phyloP scores from a whole-genome alignment of 2,113 vertebrate genomes.

The Stictonetta naevosa region DNA sequence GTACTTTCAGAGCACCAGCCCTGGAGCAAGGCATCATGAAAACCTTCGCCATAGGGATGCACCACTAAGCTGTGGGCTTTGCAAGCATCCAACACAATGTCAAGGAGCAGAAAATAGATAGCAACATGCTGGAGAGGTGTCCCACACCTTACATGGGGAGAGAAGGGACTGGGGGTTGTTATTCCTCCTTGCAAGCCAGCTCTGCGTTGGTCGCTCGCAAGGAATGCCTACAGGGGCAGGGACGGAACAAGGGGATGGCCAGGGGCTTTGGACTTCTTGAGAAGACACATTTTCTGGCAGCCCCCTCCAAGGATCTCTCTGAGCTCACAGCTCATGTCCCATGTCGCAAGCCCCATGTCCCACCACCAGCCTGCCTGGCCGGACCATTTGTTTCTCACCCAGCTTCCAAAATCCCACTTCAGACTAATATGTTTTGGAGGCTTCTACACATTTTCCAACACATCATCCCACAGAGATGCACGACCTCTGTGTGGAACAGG shows the following conservation, averaged over 20 bases:
- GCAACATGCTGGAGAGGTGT: background rate
- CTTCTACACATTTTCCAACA: background rate
- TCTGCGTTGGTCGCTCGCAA: rapidly evolving
- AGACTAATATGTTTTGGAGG: background rate
- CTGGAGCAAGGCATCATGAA: background rate
- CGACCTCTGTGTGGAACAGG: background rate
- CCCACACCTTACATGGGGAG: rapidly evolving
- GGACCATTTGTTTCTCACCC: background rate
- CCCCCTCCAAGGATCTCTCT: background rate
- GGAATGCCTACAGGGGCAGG: background rate
- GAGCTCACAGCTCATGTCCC: background rate
- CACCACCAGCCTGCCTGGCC: background rate
- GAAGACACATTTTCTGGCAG: background rate
- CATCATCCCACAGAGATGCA: background rate
- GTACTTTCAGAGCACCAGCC: background rate
- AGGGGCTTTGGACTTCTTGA: background rate
- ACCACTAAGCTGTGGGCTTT: rapidly evolving
- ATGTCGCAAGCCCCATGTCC: rapidly evolving
- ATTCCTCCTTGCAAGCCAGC: background rate
- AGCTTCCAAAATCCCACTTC: background rate
- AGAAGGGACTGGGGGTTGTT: background rate
- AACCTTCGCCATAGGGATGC: background rate
- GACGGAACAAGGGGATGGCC: background rate
- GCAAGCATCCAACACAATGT: background rate
- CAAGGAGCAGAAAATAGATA: background rate